A percentile compares a stretch with the other conserved stretches of the same genome.
Conservation (phyloP, 37 sponge, comb jelly and placozoan species). For the Hexactinellida sp. region DNA sequence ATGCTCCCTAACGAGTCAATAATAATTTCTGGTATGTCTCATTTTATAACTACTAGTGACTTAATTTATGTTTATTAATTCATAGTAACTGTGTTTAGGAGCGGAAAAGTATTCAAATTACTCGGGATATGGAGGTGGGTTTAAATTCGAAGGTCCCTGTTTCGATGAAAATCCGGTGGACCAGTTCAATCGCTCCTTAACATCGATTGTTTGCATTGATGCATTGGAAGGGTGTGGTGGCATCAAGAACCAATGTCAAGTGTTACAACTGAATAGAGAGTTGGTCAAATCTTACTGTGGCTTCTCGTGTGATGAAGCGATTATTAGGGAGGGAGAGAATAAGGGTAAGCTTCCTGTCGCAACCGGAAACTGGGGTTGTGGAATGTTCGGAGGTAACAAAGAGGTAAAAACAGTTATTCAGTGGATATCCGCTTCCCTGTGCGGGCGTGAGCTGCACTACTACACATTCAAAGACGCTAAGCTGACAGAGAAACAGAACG, state of each 20-base stretch:
- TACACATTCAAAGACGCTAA: conserved; percentile 37
- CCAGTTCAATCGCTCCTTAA: background rate
- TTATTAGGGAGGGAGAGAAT: background rate
- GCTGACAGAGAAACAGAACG: conserved; percentile 22
- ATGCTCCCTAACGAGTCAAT: conserved; percentile 55
- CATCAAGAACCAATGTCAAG: conserved; percentile 4
- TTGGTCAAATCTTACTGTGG: conserved; percentile 46
- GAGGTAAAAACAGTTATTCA: conserved; percentile 49
- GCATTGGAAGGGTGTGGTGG: conserved; percentile 22
- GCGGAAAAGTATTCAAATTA: conserved; percentile 56
- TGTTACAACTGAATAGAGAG: conserved; percentile 25
- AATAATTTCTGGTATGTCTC: conserved; percentile 29
- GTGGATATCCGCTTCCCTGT: conserved; percentile 48
- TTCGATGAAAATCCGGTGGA: conserved; percentile 29
- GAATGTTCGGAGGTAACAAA: conserved; percentile 55
- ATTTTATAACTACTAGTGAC: too few relatives aligned
- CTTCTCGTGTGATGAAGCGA: conserved; percentile 18
- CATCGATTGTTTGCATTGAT: conserved; percentile 56
- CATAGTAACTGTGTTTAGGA: conserved; percentile 8
- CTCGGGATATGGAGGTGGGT: conserved; percentile 43
- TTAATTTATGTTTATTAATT: too few relatives aligned
- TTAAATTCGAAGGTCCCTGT: conserved; percentile 32
- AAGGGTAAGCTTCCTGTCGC: conserved; percentile 30
- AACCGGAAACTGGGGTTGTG: conserved; percentile 79
- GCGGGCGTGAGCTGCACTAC: conserved; percentile 31